Evolutionary conservation across 2,113 vertebrate genomes (phyloP).

Genomic region (Alectura lathami): DNA sequence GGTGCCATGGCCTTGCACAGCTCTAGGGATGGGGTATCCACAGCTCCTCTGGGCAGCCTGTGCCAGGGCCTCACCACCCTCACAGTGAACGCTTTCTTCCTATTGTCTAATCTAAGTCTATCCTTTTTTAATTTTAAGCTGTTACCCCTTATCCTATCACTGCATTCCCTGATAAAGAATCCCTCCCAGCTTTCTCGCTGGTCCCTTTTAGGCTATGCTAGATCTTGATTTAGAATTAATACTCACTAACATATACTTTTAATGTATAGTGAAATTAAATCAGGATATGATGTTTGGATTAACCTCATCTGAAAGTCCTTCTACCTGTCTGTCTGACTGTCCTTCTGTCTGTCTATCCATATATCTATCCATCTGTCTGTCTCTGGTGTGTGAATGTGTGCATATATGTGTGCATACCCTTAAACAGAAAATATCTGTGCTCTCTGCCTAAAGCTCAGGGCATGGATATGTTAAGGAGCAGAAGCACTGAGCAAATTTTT

Average conservation of each 20-base stretch:
- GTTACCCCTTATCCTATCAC: background rate
- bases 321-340: background rate
- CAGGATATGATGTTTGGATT: background rate
- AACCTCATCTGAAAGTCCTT: background rate
- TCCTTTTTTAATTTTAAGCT: background rate
- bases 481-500: background rate
- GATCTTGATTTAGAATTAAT: background rate
- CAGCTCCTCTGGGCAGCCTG: background rate
- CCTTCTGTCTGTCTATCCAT: background rate
- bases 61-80: background rate
- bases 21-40: background rate
- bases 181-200: background rate
- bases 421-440: background rate
- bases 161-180: background rate
- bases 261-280: background rate
- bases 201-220: background rate
- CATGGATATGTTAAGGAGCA: background rate
- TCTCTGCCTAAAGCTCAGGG: background rate
- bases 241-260: accelerated
- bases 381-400: background rate
- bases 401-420: background rate
- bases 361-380: background rate
- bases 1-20: too few species aligned
- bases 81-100: background rate
- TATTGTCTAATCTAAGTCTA: background rate